phyloP scores from a whole-genome alignment of 2,113 vertebrate species.

The Azemiops feae region DNA sequence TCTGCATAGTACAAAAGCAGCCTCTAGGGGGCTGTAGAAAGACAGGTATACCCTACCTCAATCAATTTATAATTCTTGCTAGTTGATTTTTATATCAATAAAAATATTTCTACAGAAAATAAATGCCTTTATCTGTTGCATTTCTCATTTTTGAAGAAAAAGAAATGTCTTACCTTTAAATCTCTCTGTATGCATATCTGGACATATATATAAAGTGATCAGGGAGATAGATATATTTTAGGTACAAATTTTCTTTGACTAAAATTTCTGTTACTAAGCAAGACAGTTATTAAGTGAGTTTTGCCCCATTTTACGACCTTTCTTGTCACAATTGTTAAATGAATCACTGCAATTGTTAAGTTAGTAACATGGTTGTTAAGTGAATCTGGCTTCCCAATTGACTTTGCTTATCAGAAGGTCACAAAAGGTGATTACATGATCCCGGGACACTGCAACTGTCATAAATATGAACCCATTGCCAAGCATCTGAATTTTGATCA shows the following conservation, averaged over 20 bases:
- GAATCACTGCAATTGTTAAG: too few species aligned
- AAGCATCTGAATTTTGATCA: too few species aligned
- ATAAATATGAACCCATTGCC: too few species aligned
- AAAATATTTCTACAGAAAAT: background rate
- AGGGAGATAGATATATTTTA: background rate
- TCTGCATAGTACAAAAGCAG: background rate
- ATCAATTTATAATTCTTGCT: background rate
- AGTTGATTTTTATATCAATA: background rate
- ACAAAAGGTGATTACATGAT: too few species aligned
- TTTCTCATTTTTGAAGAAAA: background rate
- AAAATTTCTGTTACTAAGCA: background rate
- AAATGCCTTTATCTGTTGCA: background rate
- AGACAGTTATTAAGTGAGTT: background rate
- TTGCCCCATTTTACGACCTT: too few species aligned
- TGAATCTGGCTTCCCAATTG: background rate
- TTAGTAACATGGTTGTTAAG: too few species aligned
- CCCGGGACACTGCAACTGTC: too few species aligned
- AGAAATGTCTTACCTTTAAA: background rate
- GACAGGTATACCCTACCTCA: background rate
- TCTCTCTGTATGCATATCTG: background rate
- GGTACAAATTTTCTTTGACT: background rate
- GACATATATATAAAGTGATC: background rate
- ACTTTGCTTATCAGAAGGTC: too few species aligned
- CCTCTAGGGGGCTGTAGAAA: background rate
- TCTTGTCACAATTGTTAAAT: background rate